Evolutionary conservation across 1,140 invertebrate genomes (phyloP).

Genomic region (Zaprionus vittiger): DNA sequence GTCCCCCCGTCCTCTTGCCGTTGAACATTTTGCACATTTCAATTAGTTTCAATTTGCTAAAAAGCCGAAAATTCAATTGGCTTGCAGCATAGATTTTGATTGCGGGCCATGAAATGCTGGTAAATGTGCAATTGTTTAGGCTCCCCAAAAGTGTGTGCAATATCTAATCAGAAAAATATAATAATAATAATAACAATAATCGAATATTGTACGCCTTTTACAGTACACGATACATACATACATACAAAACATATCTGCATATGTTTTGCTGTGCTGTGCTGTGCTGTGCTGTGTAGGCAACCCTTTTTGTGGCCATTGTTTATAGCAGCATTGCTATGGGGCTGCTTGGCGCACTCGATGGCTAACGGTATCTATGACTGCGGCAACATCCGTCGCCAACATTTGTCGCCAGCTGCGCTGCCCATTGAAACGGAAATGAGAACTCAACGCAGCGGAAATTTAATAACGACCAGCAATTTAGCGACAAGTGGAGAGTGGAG

Average conservation of each 20-base stretch:
- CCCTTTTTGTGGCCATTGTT: slow-evolving; percentile 38
- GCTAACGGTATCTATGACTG: slow-evolving; percentile 59
- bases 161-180: slow-evolving; percentile 2
- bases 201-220: slow-evolving; percentile 63
- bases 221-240: not conserved
- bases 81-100: slow-evolving; percentile 68
- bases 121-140: slow-evolving; percentile 54
- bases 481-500: slow-evolving; percentile 22
- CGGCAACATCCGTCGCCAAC: slow-evolving; percentile 67
- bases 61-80: slow-evolving; percentile 53
- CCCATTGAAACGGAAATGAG: slow-evolving; percentile 80
- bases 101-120: slow-evolving; percentile 36
- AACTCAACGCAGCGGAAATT: slow-evolving; percentile 81
- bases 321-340: slow-evolving; percentile 5
- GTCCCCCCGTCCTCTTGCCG: not conserved
- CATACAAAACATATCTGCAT: slow-evolving; percentile 6
- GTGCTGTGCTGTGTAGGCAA: slow-evolving; percentile 3
- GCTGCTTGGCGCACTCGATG: not conserved
- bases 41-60: slow-evolving; percentile 79
- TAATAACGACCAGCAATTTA: slow-evolving; percentile 82
- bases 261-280: slow-evolving; percentile 3
- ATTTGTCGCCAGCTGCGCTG: slow-evolving; percentile 72
- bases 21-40: slow-evolving; percentile 58
- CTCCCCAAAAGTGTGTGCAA: slow-evolving; percentile 12
- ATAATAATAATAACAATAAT: slow-evolving; percentile 62